These are phyloP conservation scores for Neodiprion fabricii DNA, from an alignment of 1,140 invertebrate genomes.

Conservation along the genomic window DNA sequence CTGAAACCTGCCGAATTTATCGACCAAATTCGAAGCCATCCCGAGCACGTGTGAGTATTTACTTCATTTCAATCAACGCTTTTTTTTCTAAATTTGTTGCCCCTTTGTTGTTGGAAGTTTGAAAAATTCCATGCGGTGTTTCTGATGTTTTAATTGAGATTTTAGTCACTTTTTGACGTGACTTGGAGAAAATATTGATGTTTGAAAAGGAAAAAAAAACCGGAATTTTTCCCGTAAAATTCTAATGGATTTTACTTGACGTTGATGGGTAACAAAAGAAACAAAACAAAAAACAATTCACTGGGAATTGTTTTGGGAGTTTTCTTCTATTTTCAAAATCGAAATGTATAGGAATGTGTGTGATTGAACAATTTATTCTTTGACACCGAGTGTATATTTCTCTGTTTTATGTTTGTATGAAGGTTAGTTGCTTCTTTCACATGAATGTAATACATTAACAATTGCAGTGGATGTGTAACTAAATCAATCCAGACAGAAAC, in stretches of 20 bases:
- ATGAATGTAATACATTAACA: conserved; percentile 16
- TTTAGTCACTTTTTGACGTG: conserved; percentile 10
- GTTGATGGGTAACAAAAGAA: too few relatives aligned
- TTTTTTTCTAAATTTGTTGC: conserved; percentile 5
- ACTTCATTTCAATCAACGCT: conserved; percentile 10
- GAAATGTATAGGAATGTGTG: too few relatives aligned
- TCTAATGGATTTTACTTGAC: too few relatives aligned
- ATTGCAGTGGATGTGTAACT: conserved; percentile 2
- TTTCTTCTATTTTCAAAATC: too few relatives aligned
- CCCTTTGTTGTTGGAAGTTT: conserved; percentile 23
- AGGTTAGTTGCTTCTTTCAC: conserved; percentile 7
- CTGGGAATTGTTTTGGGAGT: too few relatives aligned
- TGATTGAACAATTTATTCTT: too few relatives aligned
- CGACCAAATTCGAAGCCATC: conserved; percentile 75
- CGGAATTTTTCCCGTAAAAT: too few relatives aligned
- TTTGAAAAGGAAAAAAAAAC: conserved; percentile 9
- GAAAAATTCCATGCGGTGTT: conserved; percentile 24
- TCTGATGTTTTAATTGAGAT: conserved; percentile 24
- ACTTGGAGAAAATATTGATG: conserved; percentile 9
- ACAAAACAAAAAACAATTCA: too few relatives aligned
- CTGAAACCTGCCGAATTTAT: conserved; percentile 70
- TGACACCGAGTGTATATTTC: too few relatives aligned
- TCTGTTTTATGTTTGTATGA: not conserved
- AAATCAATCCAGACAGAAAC: not conserved
- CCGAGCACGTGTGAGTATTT: conserved; percentile 71